Percentiles rank a stretch among this genome's conserved stretches.
phyloP scores from a whole-genome alignment of 2,888 invertebrate genomes.

The Abscondita cerata region DNA sequence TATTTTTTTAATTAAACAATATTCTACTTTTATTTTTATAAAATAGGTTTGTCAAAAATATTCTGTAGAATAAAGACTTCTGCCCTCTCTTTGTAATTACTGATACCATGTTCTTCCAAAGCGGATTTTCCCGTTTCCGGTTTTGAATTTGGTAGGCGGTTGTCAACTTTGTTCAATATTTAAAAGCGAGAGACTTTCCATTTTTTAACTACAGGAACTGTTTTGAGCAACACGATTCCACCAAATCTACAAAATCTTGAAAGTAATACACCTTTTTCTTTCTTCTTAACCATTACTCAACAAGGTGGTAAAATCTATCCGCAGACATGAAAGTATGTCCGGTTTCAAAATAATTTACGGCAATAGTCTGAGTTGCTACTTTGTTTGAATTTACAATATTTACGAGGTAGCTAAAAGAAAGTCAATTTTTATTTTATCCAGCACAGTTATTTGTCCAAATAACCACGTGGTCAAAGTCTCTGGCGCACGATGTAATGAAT shows the following conservation, averaged over 20 bases:
- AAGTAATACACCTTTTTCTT: slow-evolving; percentile 28
- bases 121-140: no score
- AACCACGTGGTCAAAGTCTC: slow-evolving; percentile 24
- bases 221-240: no score
- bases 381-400: slow-evolving; percentile 32
- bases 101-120: no score
- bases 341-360: slow-evolving; percentile 30
- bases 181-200: no score
- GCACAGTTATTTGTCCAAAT: slow-evolving; percentile 34
- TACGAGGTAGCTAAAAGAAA: slow-evolving; percentile 26
- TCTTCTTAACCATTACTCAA: slow-evolving; percentile 21
- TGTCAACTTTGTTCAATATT: no score
- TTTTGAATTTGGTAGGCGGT: no score
- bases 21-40: no score
- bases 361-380: slow-evolving; percentile 21
- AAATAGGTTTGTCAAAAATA: no score
- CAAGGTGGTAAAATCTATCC: slow-evolving; percentile 30
- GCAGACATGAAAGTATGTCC: slow-evolving; percentile 33
- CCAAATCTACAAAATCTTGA: slow-evolving; percentile 18
- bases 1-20: no score
- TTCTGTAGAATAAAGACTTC: no score
- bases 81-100: no score
- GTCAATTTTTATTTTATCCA: slow-evolving; percentile 17
- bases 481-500: slow-evolving; percentile 1
- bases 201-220: no score